Base-by-base conservation (phyloP, 2,113 vertebrate genomes). In the Gambusia affinis region DNA sequence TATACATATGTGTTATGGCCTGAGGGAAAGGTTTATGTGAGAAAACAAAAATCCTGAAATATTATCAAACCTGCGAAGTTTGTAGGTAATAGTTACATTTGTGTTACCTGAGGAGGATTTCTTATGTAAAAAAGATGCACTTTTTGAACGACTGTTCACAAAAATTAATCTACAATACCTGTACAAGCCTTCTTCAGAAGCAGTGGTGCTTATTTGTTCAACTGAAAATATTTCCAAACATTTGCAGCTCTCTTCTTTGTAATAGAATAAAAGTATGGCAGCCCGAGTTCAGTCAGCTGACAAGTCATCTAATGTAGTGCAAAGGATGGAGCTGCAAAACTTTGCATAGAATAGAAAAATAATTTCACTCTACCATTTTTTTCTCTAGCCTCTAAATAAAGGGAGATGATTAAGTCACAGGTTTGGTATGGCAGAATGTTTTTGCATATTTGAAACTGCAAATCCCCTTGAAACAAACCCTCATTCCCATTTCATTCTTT, bases 401-500 rank as follows among this genome's bases (percentile, higher is more conserved):
- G 24, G 51, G 51, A 57, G 6, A 17, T 47, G 10, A 12, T 37
- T 37, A 57, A 57, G 22, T 24, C 51, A 57, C 19, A 57, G 8
- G 6, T n/a, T n/a, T 54, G 51, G 24, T 57, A n/a, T n/a, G 8
- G 51, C 51, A n/a, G 22, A 57, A 57, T n/a, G 5, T 57, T 24
- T 47, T 24, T 8, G 51, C 51, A 57, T 57, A 57, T 24, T n/a
- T 57, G 8, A 24, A 57, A 57, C 51, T 3, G 3, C 8, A 57
- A 57, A 54, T 39, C 60, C 63, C 64, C 64, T 70, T 17, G 22
- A 80, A 69, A 70, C 69, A 47, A 73, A 75, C 35, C 68, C 33
- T 76, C 60, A 3, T 44, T 66, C 22, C 57, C 76, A 67, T 85
- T 78, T 70, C 73, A 73, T 66, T 76, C 64, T 4, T 64, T 24